Base-by-base conservation (phyloP, 2,113 vertebrate genomes). In the Orthonyx spaldingii region DNA sequence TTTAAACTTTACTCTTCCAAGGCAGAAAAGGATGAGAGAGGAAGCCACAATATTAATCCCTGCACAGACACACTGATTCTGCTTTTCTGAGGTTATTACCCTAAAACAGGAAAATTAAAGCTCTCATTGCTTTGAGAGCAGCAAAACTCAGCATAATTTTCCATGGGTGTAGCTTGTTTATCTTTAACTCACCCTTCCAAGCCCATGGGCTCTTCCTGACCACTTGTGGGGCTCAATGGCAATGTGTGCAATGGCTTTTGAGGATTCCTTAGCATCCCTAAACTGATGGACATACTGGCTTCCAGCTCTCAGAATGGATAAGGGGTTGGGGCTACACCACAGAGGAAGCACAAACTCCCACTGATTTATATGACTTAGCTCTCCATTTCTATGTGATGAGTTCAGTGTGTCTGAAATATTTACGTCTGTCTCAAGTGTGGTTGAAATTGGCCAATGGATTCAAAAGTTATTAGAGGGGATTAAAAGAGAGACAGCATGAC, bases 361-460 rank as follows among this genome's bases (percentile, higher is more conserved):
- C 10, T 77, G 46, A 61, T 90, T 86, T 72, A 6, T n/a, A 42
- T 80, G 37, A 17, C 63, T 80, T 74, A 77, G n/a, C 27, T 84
- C 42, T 89, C 74, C 4, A 11, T 84, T 93, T 81, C 76, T 84
- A 12, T 78, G 41, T 71, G 18, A 44, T 39, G 55, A 59, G 33
- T 90, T 93, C 63, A 75, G 10, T 39, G 22, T 55, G 42, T 77
- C 68, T 88, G 79, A 86, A 86, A 86, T 32, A 35, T 18, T 64
- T 84, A 27, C 24, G 14, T 84, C 52, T 2, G 6, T 63, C 80
- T 92, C 76, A 95, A 94, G 72, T 75, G 57, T 75, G n/a, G 39
- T 86, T 94, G 89, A 95, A 97, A 95, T 93, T 97, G 94, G 96
- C 91, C 94, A 92, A 78, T 75, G 80, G 89, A 71, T 96, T 93